A percentile compares a stretch with the other conserved stretches of the same genome.
phyloP scores from a whole-genome alignment of 2,113 vertebrate genomes.

The Barbus barbus region DNA sequence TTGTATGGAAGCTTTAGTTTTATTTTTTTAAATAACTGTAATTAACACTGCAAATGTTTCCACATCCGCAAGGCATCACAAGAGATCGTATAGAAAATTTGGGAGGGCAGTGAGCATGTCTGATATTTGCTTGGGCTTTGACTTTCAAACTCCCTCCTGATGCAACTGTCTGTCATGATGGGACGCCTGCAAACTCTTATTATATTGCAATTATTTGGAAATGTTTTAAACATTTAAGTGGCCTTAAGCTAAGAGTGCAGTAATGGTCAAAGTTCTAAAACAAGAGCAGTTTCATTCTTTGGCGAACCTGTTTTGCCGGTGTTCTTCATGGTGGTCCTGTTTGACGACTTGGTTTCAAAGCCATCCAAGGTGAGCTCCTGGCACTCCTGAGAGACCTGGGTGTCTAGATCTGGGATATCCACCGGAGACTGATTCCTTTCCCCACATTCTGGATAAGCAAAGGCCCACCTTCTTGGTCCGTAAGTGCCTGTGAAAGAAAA shows the following conservation, averaged over 20 bases:
- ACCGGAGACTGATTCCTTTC: conserved; percentile 91
- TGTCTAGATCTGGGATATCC: conserved; percentile 84
- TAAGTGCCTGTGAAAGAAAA: conserved; percentile 79
- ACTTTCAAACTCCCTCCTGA: conserved; percentile 56
- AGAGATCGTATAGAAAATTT: conserved; percentile 61
- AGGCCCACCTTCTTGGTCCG: conserved; percentile 89
- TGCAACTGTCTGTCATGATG: conserved; percentile 45
- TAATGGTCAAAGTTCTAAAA: background rate
- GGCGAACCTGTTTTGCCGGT: conserved; percentile 95
- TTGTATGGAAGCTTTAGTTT: too few relatives aligned
- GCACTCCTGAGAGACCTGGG: conserved; percentile 82
- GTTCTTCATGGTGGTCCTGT: conserved; percentile 99
- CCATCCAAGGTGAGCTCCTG: conserved; percentile 90
- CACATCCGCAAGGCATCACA: conserved; percentile 5
- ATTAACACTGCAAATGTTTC: background rate
- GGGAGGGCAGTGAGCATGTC: conserved; percentile 64
- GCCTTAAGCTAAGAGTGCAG: background rate
- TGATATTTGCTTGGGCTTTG: conserved; percentile 68
- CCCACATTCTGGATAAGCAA: conserved; percentile 84
- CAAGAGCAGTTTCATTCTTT: background rate
- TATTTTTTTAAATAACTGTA: too few relatives aligned
- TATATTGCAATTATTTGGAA: conserved; percentile 10
- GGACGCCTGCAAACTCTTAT: background rate
- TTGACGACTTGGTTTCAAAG: conserved; percentile 90
- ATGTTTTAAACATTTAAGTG: background rate